These are phyloP conservation scores for Magallana ariakensis DNA, from an alignment of 1,140 invertebrate species.

Conservation along the genomic window DNA sequence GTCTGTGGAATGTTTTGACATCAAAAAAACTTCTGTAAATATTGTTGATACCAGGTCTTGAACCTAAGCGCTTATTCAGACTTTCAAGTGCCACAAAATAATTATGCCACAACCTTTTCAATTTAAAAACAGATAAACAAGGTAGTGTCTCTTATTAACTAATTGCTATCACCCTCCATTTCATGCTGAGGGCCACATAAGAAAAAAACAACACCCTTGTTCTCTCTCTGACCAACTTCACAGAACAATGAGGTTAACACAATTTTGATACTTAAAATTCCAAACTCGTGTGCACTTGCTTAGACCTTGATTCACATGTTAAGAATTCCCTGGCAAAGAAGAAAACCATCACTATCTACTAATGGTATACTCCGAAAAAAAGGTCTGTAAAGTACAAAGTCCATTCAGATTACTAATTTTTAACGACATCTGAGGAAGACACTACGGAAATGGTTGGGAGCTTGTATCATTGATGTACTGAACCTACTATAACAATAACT, in stretches of 20 bases:
- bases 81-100: conserved; percentile 23
- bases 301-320: conserved; percentile 6
- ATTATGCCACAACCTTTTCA: conserved; percentile 21
- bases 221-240: conserved; percentile 3
- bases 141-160: conserved; percentile 27
- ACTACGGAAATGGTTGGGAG: too few species aligned
- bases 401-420: too few species aligned
- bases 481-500: too few species aligned
- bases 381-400: too few species aligned
- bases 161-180: background rate
- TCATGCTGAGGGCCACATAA: background rate
- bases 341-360: background rate
- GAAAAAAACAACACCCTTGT: background rate
- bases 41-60: background rate
- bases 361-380: too few species aligned
- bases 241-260: conserved; percentile 27
- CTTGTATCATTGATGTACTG: too few species aligned
- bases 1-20: background rate
- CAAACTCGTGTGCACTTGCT: conserved; percentile 1
- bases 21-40: background rate
- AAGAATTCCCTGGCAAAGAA: conserved; percentile 24
- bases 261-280: conserved; percentile 30
- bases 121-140: conserved; percentile 19
- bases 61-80: background rate
- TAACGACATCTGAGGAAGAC: too few species aligned